Evolutionary conservation across 2,888 invertebrate genomes (phyloP), one percentile per base, ranked within the genome.

Genomic region (Dexiosoma caninum): DNA sequence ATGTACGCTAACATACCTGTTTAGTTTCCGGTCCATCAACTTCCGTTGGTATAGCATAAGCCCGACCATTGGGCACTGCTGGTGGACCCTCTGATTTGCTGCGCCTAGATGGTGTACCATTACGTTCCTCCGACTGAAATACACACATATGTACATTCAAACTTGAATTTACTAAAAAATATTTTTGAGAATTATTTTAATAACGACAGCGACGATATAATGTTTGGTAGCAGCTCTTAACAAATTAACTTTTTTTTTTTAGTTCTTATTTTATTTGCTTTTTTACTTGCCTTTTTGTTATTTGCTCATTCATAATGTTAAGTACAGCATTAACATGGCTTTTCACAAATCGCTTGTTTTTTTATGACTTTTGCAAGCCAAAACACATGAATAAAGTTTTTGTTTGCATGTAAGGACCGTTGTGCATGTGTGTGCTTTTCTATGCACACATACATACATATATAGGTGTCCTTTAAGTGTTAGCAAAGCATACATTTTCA

Each of bases 71-170:
- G 84, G 89, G 87, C 84, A 89, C 87, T 85, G 90, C 87, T 86
- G 91, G 93, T 75, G 95, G 95, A 74, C 95, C 95, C 89, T 94
- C 95, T 60, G 95, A 95, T 92, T 94, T 95, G 93, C 95, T 95
- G 89, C 95, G 93, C 82, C 94, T 91, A 83, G 94, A 94, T 85
- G 94, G 93, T 86, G 93, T 92, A 85, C 91, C 93, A 85, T 91
- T 93, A 85, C 94, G 92, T 88, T 94, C 94, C 89, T 93, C 94
- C 85, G 94, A 94, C 95, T 95, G 92, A 46, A 49, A 19, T 16
- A 16, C n/a, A 27, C 27, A 27, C 3, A 27, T 19, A 16, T 60
- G 62, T 91, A 91, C 3, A 23, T 19, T 2, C 14, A 57, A 44
- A 10, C 12, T 3, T 23, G n/a, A n/a, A n/a, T n/a, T 30, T 12